Base-by-base conservation (phyloP, 2,113 vertebrate genomes). In the Rissa tridactyla region DNA sequence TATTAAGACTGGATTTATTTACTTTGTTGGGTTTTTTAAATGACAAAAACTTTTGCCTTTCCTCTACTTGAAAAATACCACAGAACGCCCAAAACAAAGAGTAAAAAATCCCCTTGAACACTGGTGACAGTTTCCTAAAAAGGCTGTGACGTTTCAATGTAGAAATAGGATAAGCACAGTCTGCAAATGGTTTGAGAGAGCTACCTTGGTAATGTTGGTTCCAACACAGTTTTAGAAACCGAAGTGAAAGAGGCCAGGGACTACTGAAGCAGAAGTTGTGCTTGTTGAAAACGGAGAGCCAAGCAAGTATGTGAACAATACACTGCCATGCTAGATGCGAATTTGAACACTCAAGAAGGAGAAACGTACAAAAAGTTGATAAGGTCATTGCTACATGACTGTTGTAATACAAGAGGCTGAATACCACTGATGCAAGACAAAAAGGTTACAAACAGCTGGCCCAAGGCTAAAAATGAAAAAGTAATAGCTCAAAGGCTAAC, bases 381-480 rank as follows among this genome's bases (percentile, higher is more conserved):
- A 89, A 97, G 57, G 78, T 96, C 93, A 94, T 42, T 86, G 54
- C 40, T 91, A 79, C 78, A 93, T 86, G 92, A 97, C 69, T 97
- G 70, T 16, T 95, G 89, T 92, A 95, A 97, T 97, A 84, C 52
- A 70, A 92, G 94, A 96, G 65, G 47, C 30, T 97, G 94, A 93
- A 84, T 94, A 73, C 61, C 75, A 95, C 36, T 96, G 83, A 96
- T 82, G 90, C 66, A 97, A 95, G 92, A 94, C 42, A 88, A 85
- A 96, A 96, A 96, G 62, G 88, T 97, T 95, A 92, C 82, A 91
- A 97, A 96, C 71, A 92, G 61, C 44, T 94, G 92, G 82, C 51
- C 84, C 69, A 80, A 85, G 94, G 82, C 66, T 93, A 94, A 97
- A 92, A 92, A 93, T 93, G 52, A 96, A 96, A 96, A 89, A 88